A percentile compares a stretch with the other conserved stretches of the same genome.
These are phyloP conservation scores for Panurus biarmicus DNA, from an alignment of 2,113 vertebrate genomes.

Conservation along the genomic window DNA sequence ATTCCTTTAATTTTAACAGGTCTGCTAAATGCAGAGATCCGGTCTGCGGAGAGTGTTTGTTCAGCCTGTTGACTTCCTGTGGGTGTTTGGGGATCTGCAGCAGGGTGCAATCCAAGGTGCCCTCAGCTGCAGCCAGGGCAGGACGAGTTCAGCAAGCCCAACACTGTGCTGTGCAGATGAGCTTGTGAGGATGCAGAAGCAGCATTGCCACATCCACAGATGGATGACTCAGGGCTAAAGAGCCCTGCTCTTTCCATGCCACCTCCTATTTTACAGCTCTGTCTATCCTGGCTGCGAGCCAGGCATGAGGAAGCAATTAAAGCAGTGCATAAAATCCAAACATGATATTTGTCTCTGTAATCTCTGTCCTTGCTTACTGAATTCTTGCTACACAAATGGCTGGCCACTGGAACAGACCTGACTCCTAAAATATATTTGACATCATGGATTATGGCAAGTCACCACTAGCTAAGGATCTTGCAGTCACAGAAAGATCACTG, in stretches of 20 bases:
- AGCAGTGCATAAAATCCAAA: background rate
- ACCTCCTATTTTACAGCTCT: background rate
- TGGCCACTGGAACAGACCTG: background rate
- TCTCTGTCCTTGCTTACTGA: background rate
- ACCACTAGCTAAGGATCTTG: background rate
- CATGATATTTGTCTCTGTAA: background rate
- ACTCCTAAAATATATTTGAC: background rate
- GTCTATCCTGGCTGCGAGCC: background rate
- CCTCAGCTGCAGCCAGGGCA: background rate
- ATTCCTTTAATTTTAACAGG: background rate
- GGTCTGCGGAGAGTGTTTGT: background rate
- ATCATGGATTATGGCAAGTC: background rate
- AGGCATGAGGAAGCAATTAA: background rate
- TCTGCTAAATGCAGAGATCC: background rate
- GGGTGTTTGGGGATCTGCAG: background rate
- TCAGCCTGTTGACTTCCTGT: background rate
- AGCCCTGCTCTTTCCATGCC: background rate
- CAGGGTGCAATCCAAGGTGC: background rate
- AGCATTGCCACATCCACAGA: background rate
- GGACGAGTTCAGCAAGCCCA: background rate
- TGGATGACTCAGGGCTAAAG: background rate
- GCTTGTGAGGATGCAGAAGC: background rate
- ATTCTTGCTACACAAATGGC: background rate
- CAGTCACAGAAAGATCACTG: background rate
- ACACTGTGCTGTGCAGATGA: rapidly evolving